Evolutionary conservation across 2,113 vertebrate species (phyloP).

Genomic region (Sapayoa aenigma): DNA sequence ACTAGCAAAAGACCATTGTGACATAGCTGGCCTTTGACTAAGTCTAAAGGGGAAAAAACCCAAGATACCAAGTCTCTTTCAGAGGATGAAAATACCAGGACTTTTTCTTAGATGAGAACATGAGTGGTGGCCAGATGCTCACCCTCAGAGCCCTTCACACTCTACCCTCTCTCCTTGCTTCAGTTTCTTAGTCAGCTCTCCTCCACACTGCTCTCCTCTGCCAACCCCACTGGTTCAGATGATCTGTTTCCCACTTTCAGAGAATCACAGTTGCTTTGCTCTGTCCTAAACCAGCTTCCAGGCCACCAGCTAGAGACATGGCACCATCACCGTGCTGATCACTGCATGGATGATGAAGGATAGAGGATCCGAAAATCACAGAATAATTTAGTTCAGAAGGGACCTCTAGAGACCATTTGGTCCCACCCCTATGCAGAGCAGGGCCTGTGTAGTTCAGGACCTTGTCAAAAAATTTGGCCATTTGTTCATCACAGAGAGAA

Average conservation of each 20-base stretch:
- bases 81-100: not conserved
- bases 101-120: not conserved
- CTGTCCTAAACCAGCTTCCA: not conserved
- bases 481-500: not conserved
- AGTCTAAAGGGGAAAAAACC: not conserved
- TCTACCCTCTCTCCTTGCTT: not conserved
- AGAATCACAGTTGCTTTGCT: not conserved
- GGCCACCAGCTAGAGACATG: not conserved
- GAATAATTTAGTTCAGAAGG: not conserved
- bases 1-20: not conserved
- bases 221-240: not conserved
- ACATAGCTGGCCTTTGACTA: not conserved
- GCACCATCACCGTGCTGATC: not conserved
- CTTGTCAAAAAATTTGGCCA: not conserved
- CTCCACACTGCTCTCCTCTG: not conserved
- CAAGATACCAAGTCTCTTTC: not conserved
- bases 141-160: not conserved
- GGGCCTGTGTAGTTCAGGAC: not conserved
- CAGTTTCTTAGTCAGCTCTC: not conserved
- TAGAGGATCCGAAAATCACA: not conserved
- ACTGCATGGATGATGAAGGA: not conserved
- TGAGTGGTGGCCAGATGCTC: not conserved
- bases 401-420: not conserved
- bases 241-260: not conserved
- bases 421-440: fast-evolving